Base-by-base conservation (phyloP, 2,888 invertebrate species). In the Empis livida region DNA sequence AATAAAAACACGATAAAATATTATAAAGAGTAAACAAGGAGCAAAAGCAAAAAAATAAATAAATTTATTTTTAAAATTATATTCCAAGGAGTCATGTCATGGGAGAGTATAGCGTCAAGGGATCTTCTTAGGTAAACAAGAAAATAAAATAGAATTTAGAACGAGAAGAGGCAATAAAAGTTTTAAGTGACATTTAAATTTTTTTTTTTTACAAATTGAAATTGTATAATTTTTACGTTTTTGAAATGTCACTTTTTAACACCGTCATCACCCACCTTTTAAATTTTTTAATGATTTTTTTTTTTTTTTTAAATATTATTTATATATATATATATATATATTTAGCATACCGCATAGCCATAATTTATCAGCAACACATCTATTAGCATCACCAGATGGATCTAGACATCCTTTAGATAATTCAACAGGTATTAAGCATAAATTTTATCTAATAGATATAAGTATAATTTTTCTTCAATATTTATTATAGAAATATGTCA, bases 61-160 rank as follows among this genome's bases (percentile, higher is more conserved):
- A 32, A 32, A n/a, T 32, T 32, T 6, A 32, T 6, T 32, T 5
- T 39, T 10, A 41, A 27, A 27, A 41, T 41, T 41, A 41, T 41
- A 23, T 41, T 41, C 23, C 56, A 54, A 52, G 56, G 51, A 59
- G 56, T 50, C 75, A 86, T 87, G 86, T 87, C 87, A 78, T 87
- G 86, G 86, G 84, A 87, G 74, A 84, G 84, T 55, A 76, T 86
- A 61, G 81, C 84, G 68, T 84, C 85, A 58, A 82, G 83, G 69
- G 85, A 86, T 72, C 82, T 82, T 71, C 77, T 84, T 69, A 81
- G 84, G 86, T 83, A 10, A 14, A 14, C 10, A n/a, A 15, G 38
- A 17, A 14, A 8, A 14, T 31, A 30, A 16, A 17, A 42, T n/a
- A 37, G n/a, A 23, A 40, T 31, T 5, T n/a, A n/a, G n/a, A n/a